Conservation (phyloP, 2,797 vertebrate genomes). For the Xyrichtys novacula region DNA sequence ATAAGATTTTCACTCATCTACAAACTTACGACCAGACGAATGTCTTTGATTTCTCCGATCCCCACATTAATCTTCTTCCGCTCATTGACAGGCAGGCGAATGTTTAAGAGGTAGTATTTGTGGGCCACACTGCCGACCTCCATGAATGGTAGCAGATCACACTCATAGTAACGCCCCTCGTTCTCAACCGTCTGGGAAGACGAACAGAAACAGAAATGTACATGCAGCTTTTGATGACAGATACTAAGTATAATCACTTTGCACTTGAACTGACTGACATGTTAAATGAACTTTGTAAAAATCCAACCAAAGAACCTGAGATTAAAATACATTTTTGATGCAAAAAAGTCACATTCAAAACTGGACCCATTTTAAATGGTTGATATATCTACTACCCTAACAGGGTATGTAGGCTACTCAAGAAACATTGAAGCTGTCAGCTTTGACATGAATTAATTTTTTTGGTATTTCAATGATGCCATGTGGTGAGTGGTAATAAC, state of each 20-base stretch:
- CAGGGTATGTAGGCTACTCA: too few relatives aligned
- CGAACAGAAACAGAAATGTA: slow-evolving; percentile 4
- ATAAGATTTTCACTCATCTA: neutral
- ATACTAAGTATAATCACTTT: neutral
- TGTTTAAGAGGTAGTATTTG: slow-evolving; percentile 97
- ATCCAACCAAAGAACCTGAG: neutral
- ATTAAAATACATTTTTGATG: too few relatives aligned
- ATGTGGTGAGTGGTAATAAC: too few relatives aligned
- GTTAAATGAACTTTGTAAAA: neutral
- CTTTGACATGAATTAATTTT: too few relatives aligned
- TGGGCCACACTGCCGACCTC: slow-evolving; percentile 96
- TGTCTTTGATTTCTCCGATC: slow-evolving; percentile 96
- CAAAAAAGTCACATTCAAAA: too few relatives aligned
- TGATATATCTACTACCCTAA: too few relatives aligned
- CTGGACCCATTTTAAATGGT: too few relatives aligned
- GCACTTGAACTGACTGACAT: neutral
- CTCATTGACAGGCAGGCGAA: slow-evolving; percentile 93
- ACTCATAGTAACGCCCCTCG: slow-evolving; percentile 93
- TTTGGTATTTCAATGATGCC: too few relatives aligned
- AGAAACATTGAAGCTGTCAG: too few relatives aligned
- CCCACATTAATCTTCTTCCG: slow-evolving; percentile 92
- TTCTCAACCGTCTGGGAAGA: slow-evolving; percentile 87
- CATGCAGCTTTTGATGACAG: neutral
- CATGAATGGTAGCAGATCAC: slow-evolving; percentile 95
- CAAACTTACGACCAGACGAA: slow-evolving; percentile 91